Evolutionary conservation across 2,113 vertebrate species (phyloP), one percentile per base, ranked within the genome.

Genomic region (Suricata suricatta): DNA sequence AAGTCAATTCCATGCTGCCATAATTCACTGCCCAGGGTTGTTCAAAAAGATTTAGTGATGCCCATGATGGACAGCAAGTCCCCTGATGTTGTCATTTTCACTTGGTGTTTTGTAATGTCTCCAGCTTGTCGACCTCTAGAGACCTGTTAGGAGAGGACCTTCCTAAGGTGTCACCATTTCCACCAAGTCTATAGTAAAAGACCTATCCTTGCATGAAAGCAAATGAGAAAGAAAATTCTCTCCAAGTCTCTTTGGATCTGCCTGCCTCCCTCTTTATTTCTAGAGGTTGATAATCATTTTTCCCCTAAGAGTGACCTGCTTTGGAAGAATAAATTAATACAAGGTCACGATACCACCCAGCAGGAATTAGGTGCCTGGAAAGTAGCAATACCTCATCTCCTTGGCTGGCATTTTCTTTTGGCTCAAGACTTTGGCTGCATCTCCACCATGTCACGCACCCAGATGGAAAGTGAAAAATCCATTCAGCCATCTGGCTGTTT

Each of bases 1-100:
- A 99, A 99, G 99, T 99, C 99, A 99, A 99, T 99, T 99, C 99
- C 98, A 98, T 98, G 98, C 98, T 98, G 98, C 98, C 98, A 98
- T 99, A 99, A 99, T 98, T 99, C 99, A 99, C 98, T 98, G 98
- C 98, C 98, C 98, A 99, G 98, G 97, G 98, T 98, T 99, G 98
- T 98, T 99, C 98, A 98, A 96, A 98, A 98, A 99, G 99, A 99
- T 99, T 99, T 99, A 99, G 98, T 98, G 98, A 99, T 98, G 98
- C 95, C 98, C 96, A 82, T 98, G 99, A 99, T 98, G 98, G 99
- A 99, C 99, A 98, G 98, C 97, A 98, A 98, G 96, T 80, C 96
- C 98, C 98, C 98, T 97, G 98, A 98, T 97, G 98, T 98, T 98
- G 98, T 98, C 98, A 96, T 98, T 98, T 98, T 97, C 98, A 98